Evolutionary conservation across 2,797 vertebrate genomes (phyloP).

Genomic region (Strix occidentalis): DNA sequence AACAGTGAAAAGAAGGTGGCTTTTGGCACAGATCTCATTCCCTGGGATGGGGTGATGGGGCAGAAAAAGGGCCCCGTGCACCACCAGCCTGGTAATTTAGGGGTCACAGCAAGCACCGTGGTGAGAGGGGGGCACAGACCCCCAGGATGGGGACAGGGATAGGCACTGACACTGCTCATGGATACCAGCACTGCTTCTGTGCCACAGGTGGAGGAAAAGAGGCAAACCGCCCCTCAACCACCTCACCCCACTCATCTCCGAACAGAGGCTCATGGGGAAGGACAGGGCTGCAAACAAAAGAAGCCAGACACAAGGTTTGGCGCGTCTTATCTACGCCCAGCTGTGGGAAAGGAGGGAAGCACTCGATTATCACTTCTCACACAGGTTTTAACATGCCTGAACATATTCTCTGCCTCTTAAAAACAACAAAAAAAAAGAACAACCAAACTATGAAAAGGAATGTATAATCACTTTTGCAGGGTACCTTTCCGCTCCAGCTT

Average conservation of each 20-base stretch:
- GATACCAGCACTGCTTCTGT: not conserved
- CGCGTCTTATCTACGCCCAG: conserved; percentile 24
- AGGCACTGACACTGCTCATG: fast-evolving
- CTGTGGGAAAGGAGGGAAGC: conserved; percentile 53
- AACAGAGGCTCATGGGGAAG: not conserved
- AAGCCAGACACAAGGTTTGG: not conserved
- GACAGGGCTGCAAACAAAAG: not conserved
- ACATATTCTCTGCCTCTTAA: not conserved
- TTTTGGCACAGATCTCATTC: not conserved
- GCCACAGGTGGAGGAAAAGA: not conserved
- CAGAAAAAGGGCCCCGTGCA: not conserved
- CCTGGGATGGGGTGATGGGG: not conserved
- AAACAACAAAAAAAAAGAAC: not conserved
- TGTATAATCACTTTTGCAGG: conserved; percentile 22
- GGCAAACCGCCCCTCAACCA: not conserved
- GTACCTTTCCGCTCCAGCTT: conserved; percentile 20
- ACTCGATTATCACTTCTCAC: not conserved
- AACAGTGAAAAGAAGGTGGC: too few relatives aligned
- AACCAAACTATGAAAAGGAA: not conserved
- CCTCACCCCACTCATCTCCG: not conserved
- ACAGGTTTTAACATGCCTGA: conserved; percentile 40
- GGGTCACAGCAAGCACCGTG: fast-evolving
- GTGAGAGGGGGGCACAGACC: not conserved
- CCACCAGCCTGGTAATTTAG: fast-evolving
- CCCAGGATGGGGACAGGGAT: not conserved